Base-by-base conservation (phyloP, 1,140 invertebrate genomes). In the Achroia grisella region DNA sequence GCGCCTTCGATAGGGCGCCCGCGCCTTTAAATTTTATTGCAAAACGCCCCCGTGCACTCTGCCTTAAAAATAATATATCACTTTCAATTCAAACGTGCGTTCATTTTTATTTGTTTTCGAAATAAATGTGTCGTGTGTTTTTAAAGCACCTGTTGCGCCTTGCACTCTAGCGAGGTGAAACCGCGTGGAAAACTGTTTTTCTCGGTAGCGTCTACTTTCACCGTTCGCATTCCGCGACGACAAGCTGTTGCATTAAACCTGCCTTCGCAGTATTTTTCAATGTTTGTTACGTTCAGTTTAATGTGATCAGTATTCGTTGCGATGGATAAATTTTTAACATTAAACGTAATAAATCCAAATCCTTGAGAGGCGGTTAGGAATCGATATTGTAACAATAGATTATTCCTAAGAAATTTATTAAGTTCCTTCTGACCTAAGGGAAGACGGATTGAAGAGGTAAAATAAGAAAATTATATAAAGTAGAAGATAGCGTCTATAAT, bases 151-250 rank as follows among this genome's bases (percentile, higher is more conserved):
- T 75, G 76, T 79, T 78, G 74, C 65, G 47, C 48, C 39, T 39
- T 48, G 50, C 57, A 49, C 57, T 68, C 65, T 71, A 62, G 67
- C 64, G 56, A 59, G 66, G 77, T 73, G 80, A 81, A 81, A 84
- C 76, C 65, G 64, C 61, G 65, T 78, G 77, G 74, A 84, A 84
- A 84, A 81, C 71, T 72, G 58, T 81, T 84, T 83, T 83, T 75
- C 76, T 80, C 60, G 51, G 68, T 78, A 79, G 55, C 71, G 71
- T 63, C 74, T 63, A 81, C 80, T 84, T 84, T 84, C 80, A 81
- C 80, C 75, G 62, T 52, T 77, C 71, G 71, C 76, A 80, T 80
- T 74, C 72, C 74, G 65, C 47, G 58, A 46, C 41, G 48, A 48
- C 55, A 48, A 51, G 52, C 60, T 54, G 40, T 74, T 71, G 62